Evolutionary conservation across 2,888 invertebrate genomes (phyloP), one percentile per base, ranked within the genome.

Genomic region (Lissocephala sabroskyi): DNA sequence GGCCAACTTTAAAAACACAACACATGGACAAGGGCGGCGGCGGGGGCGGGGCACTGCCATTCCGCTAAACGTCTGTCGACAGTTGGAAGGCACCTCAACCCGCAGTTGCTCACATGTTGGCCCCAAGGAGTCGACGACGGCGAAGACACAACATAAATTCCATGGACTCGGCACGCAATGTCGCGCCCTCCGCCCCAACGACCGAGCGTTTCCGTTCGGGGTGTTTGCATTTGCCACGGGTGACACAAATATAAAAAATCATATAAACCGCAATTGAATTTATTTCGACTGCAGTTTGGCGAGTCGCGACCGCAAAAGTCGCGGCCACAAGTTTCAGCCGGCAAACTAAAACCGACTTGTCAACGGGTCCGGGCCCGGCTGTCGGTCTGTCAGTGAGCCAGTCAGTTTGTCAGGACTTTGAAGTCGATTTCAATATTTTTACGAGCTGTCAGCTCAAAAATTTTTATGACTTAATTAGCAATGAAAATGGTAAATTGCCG

Each of bases 201-300:
- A n/a, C 13, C 3, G 23, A n/a, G 23, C 13, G n/a, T 29, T 10
- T 29, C n/a, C 5, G 30, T 32, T n/a, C 9, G 4, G 5, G 13
- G 35, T 13, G 13, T 35, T 35, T 45, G 37, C 43, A 41, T 49
- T 54, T 52, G 60, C 63, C 61, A 52, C 41, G 55, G 59, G 54
- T 75, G 70, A 76, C 77, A 68, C 56, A 65, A 76, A 67, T 65
- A 62, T 54, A 56, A 59, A 59, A 66, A 70, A 68, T 62, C 66
- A 67, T 77, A 73, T 71, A 79, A 76, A 77, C 74, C 77, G 77
- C 73, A 74, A 74, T 79, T 74, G 73, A 74, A 74, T 79, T 76
- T 74, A 74, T 79, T 76, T 67, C 57, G 62, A 64, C 58, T 74
- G 79, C 68, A 65, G 49, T 59, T 58, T 45, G 19, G 59, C 56